Evolutionary conservation across 2,113 vertebrate species (phyloP).

Genomic region (Emydura subglobosa): DNA sequence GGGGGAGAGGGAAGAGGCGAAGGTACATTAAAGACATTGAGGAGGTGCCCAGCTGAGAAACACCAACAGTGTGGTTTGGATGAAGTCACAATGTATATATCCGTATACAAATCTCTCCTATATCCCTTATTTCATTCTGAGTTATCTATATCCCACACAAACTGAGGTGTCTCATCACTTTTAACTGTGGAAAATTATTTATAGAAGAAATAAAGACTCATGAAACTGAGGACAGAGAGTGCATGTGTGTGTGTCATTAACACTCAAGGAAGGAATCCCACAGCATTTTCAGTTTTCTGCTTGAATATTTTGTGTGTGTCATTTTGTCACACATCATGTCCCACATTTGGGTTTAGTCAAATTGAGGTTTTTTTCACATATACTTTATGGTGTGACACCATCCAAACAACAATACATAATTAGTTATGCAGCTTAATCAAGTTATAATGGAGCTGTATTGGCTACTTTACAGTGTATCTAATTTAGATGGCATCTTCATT

Average conservation of each 20-base stretch:
- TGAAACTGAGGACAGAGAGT: not conserved
- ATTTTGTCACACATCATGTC: not conserved
- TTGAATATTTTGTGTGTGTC: not conserved
- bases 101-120: not conserved
- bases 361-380: not conserved
- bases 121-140: constrained; percentile 23
- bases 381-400: not conserved
- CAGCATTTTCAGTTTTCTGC: constrained; percentile 13
- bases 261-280: not conserved
- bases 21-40: not conserved
- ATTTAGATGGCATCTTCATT: not conserved
- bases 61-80: not conserved
- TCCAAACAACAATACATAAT: not conserved
- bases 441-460: not conserved
- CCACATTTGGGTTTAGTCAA: not conserved
- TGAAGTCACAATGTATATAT: not conserved
- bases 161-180: not conserved
- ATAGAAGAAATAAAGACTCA: constrained; percentile 3
- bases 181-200: constrained; percentile 18
- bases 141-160: not conserved
- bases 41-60: not conserved
- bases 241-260: not conserved
- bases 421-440: not conserved
- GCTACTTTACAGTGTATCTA: not conserved
- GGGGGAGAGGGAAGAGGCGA: rapidly evolving